A percentile compares a stretch with the other conserved stretches of the same genome.
Evolutionary conservation across 2,888 invertebrate genomes (phyloP).

Genomic region (Acanthosepion esculentum): DNA sequence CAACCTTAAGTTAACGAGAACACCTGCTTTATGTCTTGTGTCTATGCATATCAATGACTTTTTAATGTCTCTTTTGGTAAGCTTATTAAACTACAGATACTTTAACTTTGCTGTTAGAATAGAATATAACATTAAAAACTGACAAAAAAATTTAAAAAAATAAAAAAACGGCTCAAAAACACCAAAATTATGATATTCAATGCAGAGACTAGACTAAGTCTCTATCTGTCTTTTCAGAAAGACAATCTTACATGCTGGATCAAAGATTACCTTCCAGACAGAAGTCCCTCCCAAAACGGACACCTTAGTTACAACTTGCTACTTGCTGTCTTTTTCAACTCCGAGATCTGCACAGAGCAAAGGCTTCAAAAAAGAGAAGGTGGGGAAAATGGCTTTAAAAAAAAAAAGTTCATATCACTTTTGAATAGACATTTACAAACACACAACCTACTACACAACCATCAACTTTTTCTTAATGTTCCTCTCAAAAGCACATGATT

Average conservation of each 20-base stretch:
- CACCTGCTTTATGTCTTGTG: no score
- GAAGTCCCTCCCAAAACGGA: neutral
- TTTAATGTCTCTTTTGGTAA: no score
- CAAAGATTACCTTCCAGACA: neutral
- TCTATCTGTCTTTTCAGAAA: neutral
- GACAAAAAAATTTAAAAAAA: neutral
- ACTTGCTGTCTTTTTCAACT: constrained; percentile 33
- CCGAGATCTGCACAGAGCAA: neutral
- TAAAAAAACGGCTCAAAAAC: neutral
- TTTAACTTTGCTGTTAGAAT: neutral
- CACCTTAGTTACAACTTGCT: neutral
- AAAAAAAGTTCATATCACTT: neutral
- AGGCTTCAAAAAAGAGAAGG: neutral
- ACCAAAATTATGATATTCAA: neutral
- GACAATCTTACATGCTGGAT: neutral
- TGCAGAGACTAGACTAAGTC: neutral
- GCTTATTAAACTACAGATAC: neutral
- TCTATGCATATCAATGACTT: no score
- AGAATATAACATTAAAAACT: neutral
- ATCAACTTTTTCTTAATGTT: neutral
- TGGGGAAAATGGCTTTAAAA: neutral
- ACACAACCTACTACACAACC: neutral
- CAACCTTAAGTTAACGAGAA: no score
- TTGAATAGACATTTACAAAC: neutral
- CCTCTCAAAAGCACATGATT: neutral